phyloP scores from a whole-genome alignment of 1,140 invertebrate genomes.

The Drosophila busckii region DNA sequence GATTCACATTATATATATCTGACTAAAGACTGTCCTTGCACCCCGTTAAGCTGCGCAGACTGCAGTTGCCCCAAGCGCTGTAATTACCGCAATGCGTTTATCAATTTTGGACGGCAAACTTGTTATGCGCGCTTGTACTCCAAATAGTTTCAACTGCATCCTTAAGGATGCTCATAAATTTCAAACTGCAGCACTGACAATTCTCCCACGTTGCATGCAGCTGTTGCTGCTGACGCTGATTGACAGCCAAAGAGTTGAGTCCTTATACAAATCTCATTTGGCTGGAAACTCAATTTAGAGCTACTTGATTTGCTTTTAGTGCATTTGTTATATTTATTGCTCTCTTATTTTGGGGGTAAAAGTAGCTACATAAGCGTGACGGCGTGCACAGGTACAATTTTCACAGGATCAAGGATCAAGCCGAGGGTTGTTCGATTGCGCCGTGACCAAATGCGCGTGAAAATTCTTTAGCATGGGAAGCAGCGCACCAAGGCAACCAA shows the following conservation, averaged over 20 bases:
- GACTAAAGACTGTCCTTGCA: constrained; percentile 26
- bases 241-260: constrained; percentile 2
- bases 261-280: constrained; percentile 8
- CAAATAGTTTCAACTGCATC: too few species aligned
- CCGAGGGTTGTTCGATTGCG: constrained; percentile 24
- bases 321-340: constrained; percentile 25
- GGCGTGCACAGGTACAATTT: constrained; percentile 19
- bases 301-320: constrained; percentile 7
- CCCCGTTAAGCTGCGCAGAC: constrained; percentile 7
- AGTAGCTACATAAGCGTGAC: constrained; percentile 20
- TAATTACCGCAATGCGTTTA: constrained; percentile 39
- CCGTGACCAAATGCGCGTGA: constrained; percentile 46
- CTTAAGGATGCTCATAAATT: too few species aligned
- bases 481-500: constrained; percentile 51
- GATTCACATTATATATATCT: constrained; percentile 15
- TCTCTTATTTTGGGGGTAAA: constrained; percentile 4
- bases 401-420: constrained; percentile 34
- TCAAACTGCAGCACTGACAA: too few species aligned
- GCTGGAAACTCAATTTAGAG: constrained; percentile 20
- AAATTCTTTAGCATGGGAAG: constrained; percentile 61
- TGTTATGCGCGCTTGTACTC: too few species aligned
- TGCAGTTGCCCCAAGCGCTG: constrained; percentile 7
- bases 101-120: constrained; percentile 13
- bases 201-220: constrained; percentile 4
- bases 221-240: constrained; percentile 31